Percentiles rank a stretch among this genome's conserved stretches.
These are phyloP conservation scores for Ailuropoda melanoleuca DNA, from an alignment of 2,113 vertebrate genomes.

Conservation along the genomic window DNA sequence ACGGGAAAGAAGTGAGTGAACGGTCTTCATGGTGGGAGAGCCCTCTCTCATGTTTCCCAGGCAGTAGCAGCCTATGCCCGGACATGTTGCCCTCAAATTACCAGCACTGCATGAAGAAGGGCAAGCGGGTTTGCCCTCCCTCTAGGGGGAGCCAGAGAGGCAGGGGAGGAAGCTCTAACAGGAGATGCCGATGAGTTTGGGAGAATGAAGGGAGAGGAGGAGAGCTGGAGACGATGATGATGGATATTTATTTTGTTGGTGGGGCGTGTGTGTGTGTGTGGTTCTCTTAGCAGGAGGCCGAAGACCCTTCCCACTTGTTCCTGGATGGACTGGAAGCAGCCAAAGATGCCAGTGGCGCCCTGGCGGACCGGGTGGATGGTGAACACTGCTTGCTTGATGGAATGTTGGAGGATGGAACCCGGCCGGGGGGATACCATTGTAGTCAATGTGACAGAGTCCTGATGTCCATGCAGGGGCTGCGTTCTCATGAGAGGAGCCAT, in stretches of 20 bases:
- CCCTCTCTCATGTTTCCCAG: neutral
- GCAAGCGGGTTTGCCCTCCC: neutral
- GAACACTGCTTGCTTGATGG: conserved; percentile 84
- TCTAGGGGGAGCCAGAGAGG: conserved; percentile 30
- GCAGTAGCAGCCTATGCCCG: neutral
- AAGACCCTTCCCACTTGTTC: conserved; percentile 86
- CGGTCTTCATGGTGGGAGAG: neutral
- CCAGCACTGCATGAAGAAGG: neutral
- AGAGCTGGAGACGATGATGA: conserved; percentile 70
- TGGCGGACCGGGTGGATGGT: conserved; percentile 86
- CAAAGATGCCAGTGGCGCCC: conserved; percentile 81
- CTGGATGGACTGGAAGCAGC: conserved; percentile 85
- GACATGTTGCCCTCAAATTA: neutral
- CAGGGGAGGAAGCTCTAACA: conserved; percentile 41
- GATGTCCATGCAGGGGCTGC: conserved; percentile 99
- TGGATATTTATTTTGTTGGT: conserved; percentile 82
- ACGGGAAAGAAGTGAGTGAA: neutral
- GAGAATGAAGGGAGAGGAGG: conserved; percentile 80
- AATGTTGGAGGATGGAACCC: conserved; percentile 89
- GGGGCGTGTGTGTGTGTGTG: conserved; percentile 83
- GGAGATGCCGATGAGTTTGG: conserved; percentile 49
- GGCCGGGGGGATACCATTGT: conserved; percentile 93
- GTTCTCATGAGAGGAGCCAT: conserved; percentile 99
- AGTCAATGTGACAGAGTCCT: conserved; percentile 96
- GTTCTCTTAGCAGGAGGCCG: conserved; percentile 89